These are phyloP conservation scores for Sciaenops ocellatus DNA, from an alignment of 2,797 vertebrate species.

Conservation along the genomic window DNA sequence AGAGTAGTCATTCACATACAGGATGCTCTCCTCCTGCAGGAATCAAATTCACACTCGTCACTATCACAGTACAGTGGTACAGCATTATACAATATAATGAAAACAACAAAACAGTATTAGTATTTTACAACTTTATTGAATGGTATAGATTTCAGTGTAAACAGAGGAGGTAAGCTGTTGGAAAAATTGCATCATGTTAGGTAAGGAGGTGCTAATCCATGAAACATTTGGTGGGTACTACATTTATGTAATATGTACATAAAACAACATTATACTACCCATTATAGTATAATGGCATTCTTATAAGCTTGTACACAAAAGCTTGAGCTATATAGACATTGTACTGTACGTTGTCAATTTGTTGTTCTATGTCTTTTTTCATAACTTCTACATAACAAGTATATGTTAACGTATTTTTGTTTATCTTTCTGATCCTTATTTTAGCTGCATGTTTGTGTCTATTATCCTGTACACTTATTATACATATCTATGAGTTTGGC, in stretches of 20 bases:
- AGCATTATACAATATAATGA: neutral
- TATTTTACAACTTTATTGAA: neutral
- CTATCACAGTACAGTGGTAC: neutral
- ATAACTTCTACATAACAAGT: neutral
- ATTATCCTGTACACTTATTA: neutral
- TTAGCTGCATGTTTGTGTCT: neutral
- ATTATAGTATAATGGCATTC: too few species aligned
- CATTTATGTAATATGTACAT: neutral
- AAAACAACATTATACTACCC: neutral
- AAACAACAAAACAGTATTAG: neutral
- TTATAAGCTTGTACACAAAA: neutral
- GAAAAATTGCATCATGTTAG: neutral
- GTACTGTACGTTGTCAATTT: neutral
- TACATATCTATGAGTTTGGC: neutral
- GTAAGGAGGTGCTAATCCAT: neutral
- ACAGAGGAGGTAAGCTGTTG: neutral
- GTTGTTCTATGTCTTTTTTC: neutral
- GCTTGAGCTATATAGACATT: neutral
- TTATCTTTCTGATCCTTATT: neutral
- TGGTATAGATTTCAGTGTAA: neutral
- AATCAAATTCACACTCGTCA: slow-evolving; percentile 22
- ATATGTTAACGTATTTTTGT: neutral
- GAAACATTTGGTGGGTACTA: neutral
- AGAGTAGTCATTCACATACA: slow-evolving; percentile 93
- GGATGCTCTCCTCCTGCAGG: slow-evolving; percentile 87